Evolutionary conservation across 2,797 vertebrate genomes (phyloP).

Genomic region (Phylloscopus collybita): DNA sequence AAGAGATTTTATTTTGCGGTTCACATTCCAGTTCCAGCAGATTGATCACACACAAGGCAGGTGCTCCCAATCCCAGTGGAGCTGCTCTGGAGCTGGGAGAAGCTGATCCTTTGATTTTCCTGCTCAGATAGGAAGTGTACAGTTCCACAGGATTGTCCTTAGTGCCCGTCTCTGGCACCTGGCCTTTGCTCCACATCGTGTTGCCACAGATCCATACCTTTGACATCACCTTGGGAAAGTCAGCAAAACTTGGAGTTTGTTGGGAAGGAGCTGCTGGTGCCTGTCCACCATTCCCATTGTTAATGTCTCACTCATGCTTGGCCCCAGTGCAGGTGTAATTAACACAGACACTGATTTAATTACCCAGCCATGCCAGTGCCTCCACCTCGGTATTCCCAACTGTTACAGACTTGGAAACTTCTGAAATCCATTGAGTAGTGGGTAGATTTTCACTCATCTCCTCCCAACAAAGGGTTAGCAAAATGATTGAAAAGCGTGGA

Average conservation of each 20-base stretch:
- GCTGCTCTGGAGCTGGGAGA: neutral
- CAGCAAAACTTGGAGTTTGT: neutral
- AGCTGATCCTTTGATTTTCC: neutral
- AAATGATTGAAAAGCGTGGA: neutral
- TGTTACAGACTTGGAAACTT: neutral
- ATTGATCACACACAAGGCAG: fast-evolving
- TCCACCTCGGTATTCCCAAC: fast-evolving
- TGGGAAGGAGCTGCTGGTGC: neutral
- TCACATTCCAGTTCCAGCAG: fast-evolving
- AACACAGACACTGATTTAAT: neutral
- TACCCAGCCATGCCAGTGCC: neutral
- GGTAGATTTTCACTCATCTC: fast-evolving
- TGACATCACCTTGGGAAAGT: neutral
- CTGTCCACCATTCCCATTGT: fast-evolving
- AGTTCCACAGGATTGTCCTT: neutral
- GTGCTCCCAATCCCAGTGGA: fast-evolving
- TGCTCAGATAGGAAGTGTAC: fast-evolving
- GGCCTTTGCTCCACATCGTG: fast-evolving
- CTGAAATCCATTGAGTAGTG: fast-evolving
- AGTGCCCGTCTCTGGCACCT: too few species aligned
- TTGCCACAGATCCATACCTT: neutral
- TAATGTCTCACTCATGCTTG: fast-evolving
- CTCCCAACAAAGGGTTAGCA: neutral
- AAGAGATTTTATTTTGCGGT: fast-evolving
- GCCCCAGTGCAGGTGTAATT: neutral